phyloP scores from a whole-genome alignment of 2,888 invertebrate genomes.

The Alitta virens region DNA sequence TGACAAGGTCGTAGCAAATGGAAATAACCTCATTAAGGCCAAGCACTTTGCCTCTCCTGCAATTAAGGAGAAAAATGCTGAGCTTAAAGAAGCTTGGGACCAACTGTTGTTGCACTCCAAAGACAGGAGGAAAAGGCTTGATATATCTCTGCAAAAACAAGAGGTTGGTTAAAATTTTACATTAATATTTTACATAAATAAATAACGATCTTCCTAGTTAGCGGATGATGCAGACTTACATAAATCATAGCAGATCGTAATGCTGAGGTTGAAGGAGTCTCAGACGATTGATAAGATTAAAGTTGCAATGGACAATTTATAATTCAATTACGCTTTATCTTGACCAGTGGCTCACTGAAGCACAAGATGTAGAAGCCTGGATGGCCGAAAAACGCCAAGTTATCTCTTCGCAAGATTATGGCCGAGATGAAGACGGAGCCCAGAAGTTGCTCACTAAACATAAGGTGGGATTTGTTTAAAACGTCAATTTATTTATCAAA shows the following conservation, averaged over 20 bases:
- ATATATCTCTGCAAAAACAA: conserved; percentile 83
- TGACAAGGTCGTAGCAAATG: conserved; percentile 78
- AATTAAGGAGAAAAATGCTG: conserved; percentile 74
- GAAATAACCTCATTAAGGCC: conserved; percentile 71
- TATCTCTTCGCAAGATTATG: conserved; percentile 84
- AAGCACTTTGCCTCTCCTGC: conserved; percentile 77
- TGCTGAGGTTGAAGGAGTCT: too few relatives aligned
- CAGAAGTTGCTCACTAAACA: conserved; percentile 92
- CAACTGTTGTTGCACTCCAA: conserved; percentile 71
- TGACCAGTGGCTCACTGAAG: conserved; percentile 68
- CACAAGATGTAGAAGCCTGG: conserved; percentile 96
- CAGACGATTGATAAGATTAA: too few relatives aligned
- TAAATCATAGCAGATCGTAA: too few relatives aligned
- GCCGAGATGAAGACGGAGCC: conserved; percentile 87
- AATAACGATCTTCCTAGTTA: too few relatives aligned
- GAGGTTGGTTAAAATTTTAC: too few relatives aligned
- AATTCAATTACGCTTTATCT: too few relatives aligned
- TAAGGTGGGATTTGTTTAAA: conserved; percentile 72
- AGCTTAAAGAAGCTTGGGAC: conserved; percentile 72
- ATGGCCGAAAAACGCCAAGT: conserved; percentile 91
- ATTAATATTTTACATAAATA: too few relatives aligned
- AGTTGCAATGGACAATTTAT: too few relatives aligned
- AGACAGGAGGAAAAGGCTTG: conserved; percentile 74
- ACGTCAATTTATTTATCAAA: too few relatives aligned
- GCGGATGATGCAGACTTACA: too few relatives aligned